phyloP scores from a whole-genome alignment of 2,797 vertebrate genomes.

The Manis javanica region DNA sequence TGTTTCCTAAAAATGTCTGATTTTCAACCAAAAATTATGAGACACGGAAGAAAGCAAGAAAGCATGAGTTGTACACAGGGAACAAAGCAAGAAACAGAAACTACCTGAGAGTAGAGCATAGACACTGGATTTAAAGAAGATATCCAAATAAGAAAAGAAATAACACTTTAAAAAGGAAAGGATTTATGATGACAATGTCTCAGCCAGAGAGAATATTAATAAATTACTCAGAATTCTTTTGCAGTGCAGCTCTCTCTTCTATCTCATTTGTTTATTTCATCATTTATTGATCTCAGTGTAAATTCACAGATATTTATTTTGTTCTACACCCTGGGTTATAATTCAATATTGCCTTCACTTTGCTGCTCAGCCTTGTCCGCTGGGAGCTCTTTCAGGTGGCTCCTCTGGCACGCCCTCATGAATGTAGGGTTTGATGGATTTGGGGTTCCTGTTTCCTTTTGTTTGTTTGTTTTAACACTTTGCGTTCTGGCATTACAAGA shows the following conservation, averaged over 20 bases:
- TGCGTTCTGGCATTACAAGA: not conserved
- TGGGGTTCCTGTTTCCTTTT: not conserved
- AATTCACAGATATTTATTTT: not conserved
- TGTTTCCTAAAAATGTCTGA: not conserved
- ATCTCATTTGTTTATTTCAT: not conserved
- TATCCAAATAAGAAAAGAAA: not conserved
- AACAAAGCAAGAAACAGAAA: not conserved
- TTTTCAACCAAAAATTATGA: conserved; percentile 6
- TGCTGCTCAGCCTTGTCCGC: not conserved
- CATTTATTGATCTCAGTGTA: not conserved
- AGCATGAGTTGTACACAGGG: too few species aligned
- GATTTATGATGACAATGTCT: not conserved
- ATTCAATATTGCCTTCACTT: not conserved
- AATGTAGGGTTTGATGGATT: not conserved
- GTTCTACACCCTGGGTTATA: not conserved
- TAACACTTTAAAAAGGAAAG: not conserved
- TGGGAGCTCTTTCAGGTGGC: not conserved
- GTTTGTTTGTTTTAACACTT: not conserved
- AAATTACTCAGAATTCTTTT: not conserved
- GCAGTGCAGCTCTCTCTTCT: not conserved
- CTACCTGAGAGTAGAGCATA: not conserved
- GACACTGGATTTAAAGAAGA: not conserved
- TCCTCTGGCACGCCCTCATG: not conserved
- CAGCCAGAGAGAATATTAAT: not conserved
- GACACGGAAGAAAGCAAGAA: not conserved